Conservation (phyloP, 1,140 invertebrate genomes). For the Paramacrobiotus metropolitanus region DNA sequence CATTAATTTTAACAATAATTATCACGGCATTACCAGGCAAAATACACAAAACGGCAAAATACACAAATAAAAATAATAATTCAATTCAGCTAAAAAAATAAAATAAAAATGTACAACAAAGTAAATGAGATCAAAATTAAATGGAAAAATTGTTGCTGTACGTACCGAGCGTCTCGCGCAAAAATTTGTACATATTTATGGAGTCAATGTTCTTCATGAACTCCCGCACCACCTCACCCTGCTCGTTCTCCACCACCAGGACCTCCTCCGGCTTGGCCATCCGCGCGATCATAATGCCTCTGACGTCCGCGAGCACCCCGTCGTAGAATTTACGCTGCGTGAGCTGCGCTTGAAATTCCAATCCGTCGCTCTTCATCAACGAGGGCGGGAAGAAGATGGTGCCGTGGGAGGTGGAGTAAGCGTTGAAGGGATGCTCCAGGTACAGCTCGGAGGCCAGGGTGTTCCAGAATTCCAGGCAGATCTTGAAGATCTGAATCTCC, state of each 20-base stretch:
- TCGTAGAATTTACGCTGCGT: constrained; percentile 6
- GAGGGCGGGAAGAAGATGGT: not conserved
- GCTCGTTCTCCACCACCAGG: constrained; percentile 99
- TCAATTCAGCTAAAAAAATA: no score
- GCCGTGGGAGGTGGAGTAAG: not conserved
- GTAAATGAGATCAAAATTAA: no score
- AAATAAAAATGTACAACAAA: no score
- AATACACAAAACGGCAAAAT: no score
- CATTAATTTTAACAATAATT: not conserved
- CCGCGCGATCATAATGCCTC: constrained; percentile 95
- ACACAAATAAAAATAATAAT: no score
- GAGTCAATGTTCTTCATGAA: constrained; percentile 99
- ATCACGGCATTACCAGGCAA: no score
- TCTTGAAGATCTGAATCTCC: constrained; percentile 98
- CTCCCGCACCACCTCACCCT: constrained; percentile 95
- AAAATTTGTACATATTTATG: constrained; percentile 97
- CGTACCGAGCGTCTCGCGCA: constrained; percentile 71
- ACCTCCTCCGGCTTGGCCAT: constrained; percentile 99
- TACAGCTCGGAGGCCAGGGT: constrained; percentile 71
- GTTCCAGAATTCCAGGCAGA: constrained; percentile 98
- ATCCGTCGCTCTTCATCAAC: not conserved
- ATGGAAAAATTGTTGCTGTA: not conserved
- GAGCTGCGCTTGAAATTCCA: not conserved
- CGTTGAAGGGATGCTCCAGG: constrained; percentile 28
- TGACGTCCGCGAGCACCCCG: constrained; percentile 29